Percentiles rank a stretch among this genome's conserved stretches.
Conservation (phyloP, 2,113 vertebrate species). For the Dipodomys ordii region DNA sequence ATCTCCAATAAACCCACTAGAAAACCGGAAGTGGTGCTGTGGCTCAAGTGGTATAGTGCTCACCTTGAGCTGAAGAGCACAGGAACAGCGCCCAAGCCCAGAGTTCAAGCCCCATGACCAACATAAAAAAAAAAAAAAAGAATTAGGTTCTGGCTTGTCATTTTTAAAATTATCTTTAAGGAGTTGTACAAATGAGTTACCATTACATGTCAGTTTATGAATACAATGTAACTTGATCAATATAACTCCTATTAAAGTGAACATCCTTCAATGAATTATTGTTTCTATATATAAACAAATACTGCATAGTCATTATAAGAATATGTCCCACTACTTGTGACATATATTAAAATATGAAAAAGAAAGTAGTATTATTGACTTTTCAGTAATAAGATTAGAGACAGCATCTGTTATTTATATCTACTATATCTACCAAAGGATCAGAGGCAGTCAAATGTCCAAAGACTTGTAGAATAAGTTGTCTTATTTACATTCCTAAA, state of each 20-base stretch:
- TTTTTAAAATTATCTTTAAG: too few species aligned
- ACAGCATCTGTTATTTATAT: slow-evolving; percentile 1
- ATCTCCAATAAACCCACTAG: too few species aligned
- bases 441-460: background rate
- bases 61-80: too few species aligned
- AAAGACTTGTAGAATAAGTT: slow-evolving; percentile 27
- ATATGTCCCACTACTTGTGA: background rate
- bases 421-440: background rate
- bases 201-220: too few species aligned
- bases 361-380: background rate
- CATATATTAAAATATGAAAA: slow-evolving; percentile 1
- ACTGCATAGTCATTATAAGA: background rate
- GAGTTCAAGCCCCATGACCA: too few species aligned
- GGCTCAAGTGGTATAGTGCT: too few species aligned
- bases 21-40: too few species aligned
- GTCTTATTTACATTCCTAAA: slow-evolving; percentile 24
- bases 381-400: background rate
- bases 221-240: too few species aligned
- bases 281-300: background rate
- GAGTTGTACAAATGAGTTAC: too few species aligned
- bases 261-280: background rate
- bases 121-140: too few species aligned
- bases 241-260: background rate
- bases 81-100: too few species aligned
- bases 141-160: too few species aligned